These are phyloP conservation scores for Plodia interpunctella DNA, from an alignment of 1,140 invertebrate species.

Conservation along the genomic window DNA sequence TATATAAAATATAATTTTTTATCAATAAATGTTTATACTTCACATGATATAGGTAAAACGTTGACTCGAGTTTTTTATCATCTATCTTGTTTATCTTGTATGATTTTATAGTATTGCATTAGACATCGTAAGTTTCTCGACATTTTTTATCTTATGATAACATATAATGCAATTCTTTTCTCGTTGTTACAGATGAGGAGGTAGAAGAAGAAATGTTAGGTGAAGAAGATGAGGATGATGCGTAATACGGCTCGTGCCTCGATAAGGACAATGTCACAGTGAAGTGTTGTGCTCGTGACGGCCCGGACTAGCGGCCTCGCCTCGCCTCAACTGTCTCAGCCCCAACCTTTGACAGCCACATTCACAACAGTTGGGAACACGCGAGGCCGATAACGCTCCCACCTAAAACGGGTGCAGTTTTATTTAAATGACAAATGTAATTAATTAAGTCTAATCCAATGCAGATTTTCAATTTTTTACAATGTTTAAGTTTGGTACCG, in stretches of 20 bases:
- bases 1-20: no score
- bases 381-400: slow-evolving; percentile 66
- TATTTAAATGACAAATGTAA: slow-evolving; percentile 73
- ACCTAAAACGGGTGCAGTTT: slow-evolving; percentile 71
- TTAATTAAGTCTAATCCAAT: slow-evolving; percentile 72
- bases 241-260: slow-evolving; percentile 74
- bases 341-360: slow-evolving; percentile 27
- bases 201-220: slow-evolving; percentile 75
- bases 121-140: neutral
- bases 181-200: slow-evolving; percentile 79
- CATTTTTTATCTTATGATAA: neutral
- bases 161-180: neutral
- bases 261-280: slow-evolving; percentile 75
- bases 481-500: slow-evolving; percentile 67
- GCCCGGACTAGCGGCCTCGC: slow-evolving; percentile 58
- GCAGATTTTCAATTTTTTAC: slow-evolving; percentile 64
- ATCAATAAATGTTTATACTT: no score
- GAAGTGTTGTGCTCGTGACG: slow-evolving; percentile 73
- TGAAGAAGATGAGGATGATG: slow-evolving; percentile 80
- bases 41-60: no score
- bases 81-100: no score
- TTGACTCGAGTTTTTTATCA: no score
- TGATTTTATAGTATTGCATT: no score
- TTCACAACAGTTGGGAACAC: slow-evolving; percentile 63
- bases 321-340: slow-evolving; percentile 59